These are phyloP conservation scores for Troides aeacus DNA, from an alignment of 2,888 invertebrate genomes.

Conservation along the genomic window DNA sequence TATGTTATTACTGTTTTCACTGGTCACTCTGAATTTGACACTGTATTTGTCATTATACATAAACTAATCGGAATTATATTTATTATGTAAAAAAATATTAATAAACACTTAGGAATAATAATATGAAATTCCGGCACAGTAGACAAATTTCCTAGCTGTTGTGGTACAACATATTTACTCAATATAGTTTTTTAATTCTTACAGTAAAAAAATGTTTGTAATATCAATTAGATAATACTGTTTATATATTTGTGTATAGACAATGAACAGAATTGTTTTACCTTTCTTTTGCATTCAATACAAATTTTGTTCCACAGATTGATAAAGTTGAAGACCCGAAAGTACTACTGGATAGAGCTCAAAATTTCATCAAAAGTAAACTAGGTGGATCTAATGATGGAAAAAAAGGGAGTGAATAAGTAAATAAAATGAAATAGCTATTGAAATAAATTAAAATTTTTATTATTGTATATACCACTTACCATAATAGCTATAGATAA, in stretches of 20 bases:
- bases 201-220: no score
- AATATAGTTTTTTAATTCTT: not conserved
- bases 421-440: slow-evolving; percentile 36
- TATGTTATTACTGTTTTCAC: not conserved
- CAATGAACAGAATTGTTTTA: no score
- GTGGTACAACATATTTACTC: not conserved
- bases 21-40: no score
- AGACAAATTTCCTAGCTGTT: not conserved
- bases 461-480: slow-evolving; percentile 64
- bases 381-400: slow-evolving; percentile 56
- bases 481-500: slow-evolving; percentile 47
- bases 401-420: slow-evolving; percentile 61
- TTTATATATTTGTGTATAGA: no score
- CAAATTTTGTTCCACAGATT: slow-evolving; percentile 78
- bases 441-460: slow-evolving; percentile 40
- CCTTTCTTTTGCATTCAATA: no score
- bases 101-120: not conserved
- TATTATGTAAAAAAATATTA: not conserved
- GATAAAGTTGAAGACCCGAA: slow-evolving; percentile 92
- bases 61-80: not conserved
- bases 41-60: no score
- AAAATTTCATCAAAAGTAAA: slow-evolving; percentile 85
- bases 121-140: not conserved
- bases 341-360: slow-evolving; percentile 84
- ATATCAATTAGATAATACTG: no score